Evolutionary conservation across 1,140 invertebrate genomes (phyloP).

Genomic region (Papilio helenus): DNA sequence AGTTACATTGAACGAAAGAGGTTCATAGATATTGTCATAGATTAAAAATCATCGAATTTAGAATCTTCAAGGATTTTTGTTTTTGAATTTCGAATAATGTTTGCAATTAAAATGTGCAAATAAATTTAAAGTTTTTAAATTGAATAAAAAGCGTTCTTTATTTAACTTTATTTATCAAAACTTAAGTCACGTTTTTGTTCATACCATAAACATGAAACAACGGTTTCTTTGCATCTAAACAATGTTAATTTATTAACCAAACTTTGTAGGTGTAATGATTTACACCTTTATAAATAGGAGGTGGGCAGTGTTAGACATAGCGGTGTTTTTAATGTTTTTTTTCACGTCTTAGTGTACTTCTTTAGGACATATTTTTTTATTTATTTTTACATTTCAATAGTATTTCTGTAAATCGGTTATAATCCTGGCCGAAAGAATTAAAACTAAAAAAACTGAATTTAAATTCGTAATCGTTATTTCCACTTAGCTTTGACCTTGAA

Average conservation of each 20-base stretch:
- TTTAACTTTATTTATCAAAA: background rate
- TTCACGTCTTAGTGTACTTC: no score
- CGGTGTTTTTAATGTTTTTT: background rate
- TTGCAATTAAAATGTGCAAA: background rate
- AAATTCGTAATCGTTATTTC: conserved; percentile 5
- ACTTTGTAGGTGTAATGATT: background rate
- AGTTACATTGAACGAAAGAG: background rate
- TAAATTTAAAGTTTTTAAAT: background rate
- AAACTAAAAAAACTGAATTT: background rate
- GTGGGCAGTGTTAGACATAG: background rate
- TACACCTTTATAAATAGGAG: background rate
- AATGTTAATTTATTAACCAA: background rate
- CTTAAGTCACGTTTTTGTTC: background rate
- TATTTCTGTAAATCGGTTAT: background rate
- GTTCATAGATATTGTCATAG: background rate
- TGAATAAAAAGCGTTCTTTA: background rate
- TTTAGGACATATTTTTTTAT: no score
- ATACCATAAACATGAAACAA: background rate
- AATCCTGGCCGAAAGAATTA: conserved; percentile 1
- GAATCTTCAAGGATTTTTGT: background rate
- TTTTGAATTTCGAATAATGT: background rate
- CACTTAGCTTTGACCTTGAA: conserved; percentile 19
- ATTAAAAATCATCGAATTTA: background rate
- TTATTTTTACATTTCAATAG: background rate
- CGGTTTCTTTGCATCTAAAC: conserved; percentile 8